Evolutionary conservation across 2,113 vertebrate species (phyloP).

Genomic region (Archilochus colubris): DNA sequence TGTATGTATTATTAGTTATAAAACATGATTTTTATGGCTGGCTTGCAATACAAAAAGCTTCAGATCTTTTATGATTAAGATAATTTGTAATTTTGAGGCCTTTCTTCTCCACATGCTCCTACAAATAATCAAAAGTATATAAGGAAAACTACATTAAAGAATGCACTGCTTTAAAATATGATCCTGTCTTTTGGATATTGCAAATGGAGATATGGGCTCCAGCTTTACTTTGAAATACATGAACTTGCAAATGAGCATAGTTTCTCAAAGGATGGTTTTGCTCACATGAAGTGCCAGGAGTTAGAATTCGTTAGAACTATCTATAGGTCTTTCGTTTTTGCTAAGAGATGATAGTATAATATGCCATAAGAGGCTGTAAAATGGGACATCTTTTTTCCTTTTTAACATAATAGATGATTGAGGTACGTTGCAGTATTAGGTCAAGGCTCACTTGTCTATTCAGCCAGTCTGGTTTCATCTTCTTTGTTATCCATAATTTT

Average conservation of each 20-base stretch:
- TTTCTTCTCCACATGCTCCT: conserved; percentile 13
- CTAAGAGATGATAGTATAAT: neutral
- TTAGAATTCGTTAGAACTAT: neutral
- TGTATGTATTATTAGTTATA: conserved; percentile 1
- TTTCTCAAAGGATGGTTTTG: neutral
- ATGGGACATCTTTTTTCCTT: neutral
- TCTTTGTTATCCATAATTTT: neutral
- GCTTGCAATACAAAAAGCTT: conserved; percentile 23
- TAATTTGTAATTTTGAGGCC: neutral
- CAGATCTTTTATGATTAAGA: neutral
- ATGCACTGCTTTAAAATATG: neutral
- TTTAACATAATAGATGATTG: neutral
- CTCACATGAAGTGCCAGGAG: neutral
- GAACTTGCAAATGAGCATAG: neutral
- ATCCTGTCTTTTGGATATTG: neutral
- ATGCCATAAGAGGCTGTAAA: neutral
- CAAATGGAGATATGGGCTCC: neutral
- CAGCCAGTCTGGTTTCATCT: neutral
- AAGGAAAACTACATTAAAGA: neutral
- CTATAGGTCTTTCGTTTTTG: neutral
- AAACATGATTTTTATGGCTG: conserved; percentile 4
- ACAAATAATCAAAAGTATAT: neutral
- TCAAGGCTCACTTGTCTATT: neutral
- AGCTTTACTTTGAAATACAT: neutral
- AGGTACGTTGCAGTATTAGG: neutral